Conservation (phyloP, 2,113 vertebrate genomes). For the Ailurus styani region DNA sequence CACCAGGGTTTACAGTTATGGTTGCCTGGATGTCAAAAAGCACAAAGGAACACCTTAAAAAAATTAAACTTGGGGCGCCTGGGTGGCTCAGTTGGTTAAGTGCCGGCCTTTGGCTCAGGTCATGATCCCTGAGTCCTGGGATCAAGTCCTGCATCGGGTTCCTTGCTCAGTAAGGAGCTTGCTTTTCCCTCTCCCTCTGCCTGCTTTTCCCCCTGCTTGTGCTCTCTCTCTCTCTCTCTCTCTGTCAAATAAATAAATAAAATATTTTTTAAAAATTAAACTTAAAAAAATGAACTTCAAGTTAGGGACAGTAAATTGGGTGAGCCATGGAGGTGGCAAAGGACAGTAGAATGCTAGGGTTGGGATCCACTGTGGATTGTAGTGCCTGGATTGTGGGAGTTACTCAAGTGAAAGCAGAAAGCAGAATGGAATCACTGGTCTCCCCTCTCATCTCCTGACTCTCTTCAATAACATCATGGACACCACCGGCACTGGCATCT, state of each 20-base stretch:
- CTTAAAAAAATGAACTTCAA: not conserved
- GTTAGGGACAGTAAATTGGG: not conserved
- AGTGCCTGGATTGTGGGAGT: not conserved
- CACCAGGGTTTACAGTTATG: not conserved
- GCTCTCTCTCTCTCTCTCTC: too few species aligned
- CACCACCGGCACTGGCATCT: not conserved
- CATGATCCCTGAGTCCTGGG: too few species aligned
- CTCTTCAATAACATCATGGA: not conserved
- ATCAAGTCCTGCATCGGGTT: too few species aligned
- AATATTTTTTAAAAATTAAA: not conserved
- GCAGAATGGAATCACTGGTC: not conserved
- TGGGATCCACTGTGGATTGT: not conserved
- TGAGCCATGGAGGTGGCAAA: not conserved
- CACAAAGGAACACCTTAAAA: not conserved
- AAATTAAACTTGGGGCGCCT: not conserved
- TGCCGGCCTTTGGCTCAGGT: too few species aligned
- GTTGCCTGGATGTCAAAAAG: not conserved
- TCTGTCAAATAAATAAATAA: too few species aligned
- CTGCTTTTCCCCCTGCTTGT: too few species aligned
- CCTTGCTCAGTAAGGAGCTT: too few species aligned
- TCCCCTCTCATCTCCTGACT: not conserved
- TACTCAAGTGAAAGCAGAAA: accelerated
- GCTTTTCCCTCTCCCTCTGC: too few species aligned
- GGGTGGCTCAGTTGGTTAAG: too few species aligned
- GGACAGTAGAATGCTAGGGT: not conserved